phyloP scores from a whole-genome alignment of 2,797 vertebrate genomes.

The Carcharodon carcharias region DNA sequence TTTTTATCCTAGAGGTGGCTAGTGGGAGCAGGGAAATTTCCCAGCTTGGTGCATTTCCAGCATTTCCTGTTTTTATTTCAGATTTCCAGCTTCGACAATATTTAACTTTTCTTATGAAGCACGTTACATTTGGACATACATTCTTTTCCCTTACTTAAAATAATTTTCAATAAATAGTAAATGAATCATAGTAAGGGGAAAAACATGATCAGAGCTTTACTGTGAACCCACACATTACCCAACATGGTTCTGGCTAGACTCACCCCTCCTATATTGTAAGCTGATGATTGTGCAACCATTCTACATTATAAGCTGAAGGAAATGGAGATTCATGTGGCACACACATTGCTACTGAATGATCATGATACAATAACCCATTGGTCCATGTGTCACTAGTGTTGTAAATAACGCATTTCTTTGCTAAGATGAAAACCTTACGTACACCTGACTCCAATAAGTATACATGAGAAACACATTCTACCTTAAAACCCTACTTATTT shows the following conservation, averaged over 20 bases:
- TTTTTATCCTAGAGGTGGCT: too few relatives aligned
- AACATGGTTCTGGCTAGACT: too few relatives aligned
- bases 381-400: background rate
- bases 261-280: background rate
- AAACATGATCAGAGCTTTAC: background rate
- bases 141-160: background rate
- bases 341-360: background rate
- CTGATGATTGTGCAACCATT: background rate
- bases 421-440: background rate
- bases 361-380: background rate
- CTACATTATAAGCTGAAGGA: background rate
- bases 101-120: background rate
- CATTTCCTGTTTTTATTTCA: background rate
- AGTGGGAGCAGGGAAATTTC: too few relatives aligned
- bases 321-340: background rate
- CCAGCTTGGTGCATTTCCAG: background rate
- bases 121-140: background rate
- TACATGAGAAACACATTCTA: background rate
- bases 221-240: background rate
- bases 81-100: background rate
- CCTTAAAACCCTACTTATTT: background rate
- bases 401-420: background rate
- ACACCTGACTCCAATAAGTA: background rate
- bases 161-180: background rate
- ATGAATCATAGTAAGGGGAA: background rate